Evolutionary conservation across 2,797 vertebrate species (phyloP), one percentile per base, ranked within the genome.

Genomic region (Acipenser oxyrinchus): DNA sequence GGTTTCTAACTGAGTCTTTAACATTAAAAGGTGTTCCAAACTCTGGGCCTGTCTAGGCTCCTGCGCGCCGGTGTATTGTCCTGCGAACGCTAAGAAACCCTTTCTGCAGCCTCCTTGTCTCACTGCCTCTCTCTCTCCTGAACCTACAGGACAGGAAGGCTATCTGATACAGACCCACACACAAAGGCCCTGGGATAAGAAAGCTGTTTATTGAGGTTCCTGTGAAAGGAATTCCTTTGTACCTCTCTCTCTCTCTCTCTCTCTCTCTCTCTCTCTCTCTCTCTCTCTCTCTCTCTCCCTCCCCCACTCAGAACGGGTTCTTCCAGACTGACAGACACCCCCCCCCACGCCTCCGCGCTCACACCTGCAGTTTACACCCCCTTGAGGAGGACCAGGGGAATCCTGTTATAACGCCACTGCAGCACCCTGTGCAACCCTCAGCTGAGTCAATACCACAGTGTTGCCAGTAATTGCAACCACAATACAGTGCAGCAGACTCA

Each of bases 1-100:
- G 23, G 23, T 37, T 37, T 37, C 23, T 37, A 37, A 37, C 2
- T 37, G 23, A 2, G 23, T 37, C 3, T 37, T 37, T 37, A 37
- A 37, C 23, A 37, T 37, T 37, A 37, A 37, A 37, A 37, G 23
- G 23, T 37, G 23, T 18, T 18, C 15, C 15, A 18, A 18, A 18
- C 15, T 18, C 15, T 18, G 15, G 15, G 15, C 23, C 4, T 37
- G 23, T 37, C 23, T 37, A 3, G 23, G 23, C 23, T 75, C 73
- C 68, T 70, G 70, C 74, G 68, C 68, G 72, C 64, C 63, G 71
- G 71, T 72, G 70, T 74, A 37, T 4, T 37, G 23, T 2, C 23
- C 23, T 37, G 23, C 23, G 4, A 37, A 37, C 68, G 48, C 60
- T 37, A 18, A 18, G 52, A 55, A 6, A 48, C 12, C 10, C 51